Evolutionary conservation across 2,113 vertebrate species (phyloP).

Genomic region (Marmota flaviventris): DNA sequence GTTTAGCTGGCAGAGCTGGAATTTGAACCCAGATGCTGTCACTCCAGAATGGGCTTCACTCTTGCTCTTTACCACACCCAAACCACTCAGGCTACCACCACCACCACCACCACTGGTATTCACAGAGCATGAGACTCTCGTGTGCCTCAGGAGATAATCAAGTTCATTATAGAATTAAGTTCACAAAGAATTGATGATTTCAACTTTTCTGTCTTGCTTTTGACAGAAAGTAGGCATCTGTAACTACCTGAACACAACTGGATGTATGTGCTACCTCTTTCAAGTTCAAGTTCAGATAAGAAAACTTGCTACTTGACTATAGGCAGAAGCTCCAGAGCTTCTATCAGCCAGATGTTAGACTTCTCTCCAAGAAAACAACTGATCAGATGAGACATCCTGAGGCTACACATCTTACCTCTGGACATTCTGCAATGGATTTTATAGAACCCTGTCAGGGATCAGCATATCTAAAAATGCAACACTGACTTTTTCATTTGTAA

Average conservation of each 20-base stretch:
- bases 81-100: no score
- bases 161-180: slow-evolving; percentile 68
- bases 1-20: not conserved
- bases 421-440: slow-evolving; percentile 78
- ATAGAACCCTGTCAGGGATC: slow-evolving; percentile 67
- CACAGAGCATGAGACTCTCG: not conserved
- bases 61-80: no score
- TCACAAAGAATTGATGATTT: not conserved
- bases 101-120: not conserved
- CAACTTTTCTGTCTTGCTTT: not conserved
- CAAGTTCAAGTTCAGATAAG: not conserved
- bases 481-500: slow-evolving; percentile 79
- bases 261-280: slow-evolving; percentile 13
- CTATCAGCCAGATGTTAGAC: not conserved
- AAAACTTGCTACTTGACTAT: not conserved
- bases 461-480: slow-evolving; percentile 60
- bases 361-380: slow-evolving; percentile 47
- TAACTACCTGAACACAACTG: not conserved
- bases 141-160: slow-evolving; percentile 84
- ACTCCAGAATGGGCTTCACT: not conserved
- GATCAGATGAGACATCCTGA: slow-evolving; percentile 75
- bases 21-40: not conserved
- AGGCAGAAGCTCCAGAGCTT: slow-evolving; percentile 9
- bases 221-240: not conserved
- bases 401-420: slow-evolving; percentile 70